These are phyloP conservation scores for Latrodectus elegans DNA, from an alignment of 2,888 invertebrate species.

Conservation along the genomic window DNA sequence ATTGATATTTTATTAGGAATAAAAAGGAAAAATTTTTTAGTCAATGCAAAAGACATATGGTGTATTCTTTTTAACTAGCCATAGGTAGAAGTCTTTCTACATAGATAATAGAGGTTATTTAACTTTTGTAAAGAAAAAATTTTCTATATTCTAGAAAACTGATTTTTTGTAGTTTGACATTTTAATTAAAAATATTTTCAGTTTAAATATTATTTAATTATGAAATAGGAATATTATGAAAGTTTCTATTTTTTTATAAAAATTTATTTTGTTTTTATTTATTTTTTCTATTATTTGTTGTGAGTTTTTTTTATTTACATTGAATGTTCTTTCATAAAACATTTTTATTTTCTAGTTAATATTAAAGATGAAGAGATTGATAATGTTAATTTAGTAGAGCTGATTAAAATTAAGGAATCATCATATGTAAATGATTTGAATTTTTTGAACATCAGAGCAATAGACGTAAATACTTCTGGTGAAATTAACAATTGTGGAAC, in stretches of 20 bases:
- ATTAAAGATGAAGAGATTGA: constrained; percentile 2
- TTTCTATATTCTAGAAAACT: no score
- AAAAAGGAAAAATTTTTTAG: no score
- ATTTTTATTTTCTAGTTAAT: background rate
- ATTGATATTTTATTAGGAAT: no score
- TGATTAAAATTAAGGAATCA: background rate
- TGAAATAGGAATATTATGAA: background rate
- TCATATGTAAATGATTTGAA: background rate
- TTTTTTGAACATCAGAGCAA: background rate
- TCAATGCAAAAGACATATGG: no score
- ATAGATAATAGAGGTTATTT: no score
- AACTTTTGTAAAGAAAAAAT: no score
- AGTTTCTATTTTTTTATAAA: no score
- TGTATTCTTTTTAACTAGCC: no score
- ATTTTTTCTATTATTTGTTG: background rate
- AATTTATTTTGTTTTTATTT: no score
- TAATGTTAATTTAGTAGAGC: constrained; percentile 15
- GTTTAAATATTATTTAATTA: background rate
- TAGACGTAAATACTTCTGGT: constrained; percentile 16
- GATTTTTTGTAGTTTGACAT: no score
- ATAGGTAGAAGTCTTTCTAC: no score
- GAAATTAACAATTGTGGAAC: constrained; percentile 21
- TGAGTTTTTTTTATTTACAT: background rate
- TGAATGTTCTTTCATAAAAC: background rate
- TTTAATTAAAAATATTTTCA: background rate